Evolutionary conservation across 2,888 invertebrate species (phyloP).

Genomic region (Yponomeuta plumbellus): DNA sequence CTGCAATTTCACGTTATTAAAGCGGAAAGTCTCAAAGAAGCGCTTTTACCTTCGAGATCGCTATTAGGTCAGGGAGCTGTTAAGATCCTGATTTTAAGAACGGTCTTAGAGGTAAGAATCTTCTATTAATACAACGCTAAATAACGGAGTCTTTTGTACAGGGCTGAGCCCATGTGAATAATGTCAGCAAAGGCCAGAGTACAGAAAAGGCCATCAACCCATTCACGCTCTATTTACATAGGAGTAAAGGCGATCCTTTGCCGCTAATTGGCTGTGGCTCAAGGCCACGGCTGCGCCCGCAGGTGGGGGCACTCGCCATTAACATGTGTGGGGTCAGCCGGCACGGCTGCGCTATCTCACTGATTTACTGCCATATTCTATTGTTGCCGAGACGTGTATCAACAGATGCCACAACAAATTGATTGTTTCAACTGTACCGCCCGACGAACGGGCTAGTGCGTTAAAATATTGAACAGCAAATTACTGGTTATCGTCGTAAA

Average conservation of each 20-base stretch:
- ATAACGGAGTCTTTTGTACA: no score
- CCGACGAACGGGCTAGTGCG: not conserved
- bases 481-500: no score
- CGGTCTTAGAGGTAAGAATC: no score
- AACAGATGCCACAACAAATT: slow-evolving; percentile 53
- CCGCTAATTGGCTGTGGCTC: slow-evolving; percentile 30
- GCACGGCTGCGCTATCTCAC: slow-evolving; percentile 50
- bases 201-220: not conserved
- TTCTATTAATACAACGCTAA: no score
- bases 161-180: no score
- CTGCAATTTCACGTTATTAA: no score
- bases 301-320: slow-evolving; percentile 49
- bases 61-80: no score
- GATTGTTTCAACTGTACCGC: slow-evolving; percentile 3
- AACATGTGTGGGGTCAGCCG: slow-evolving; percentile 65
- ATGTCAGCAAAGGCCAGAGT: not conserved
- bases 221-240: not conserved
- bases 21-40: no score
- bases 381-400: slow-evolving; percentile 66
- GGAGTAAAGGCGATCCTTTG: slow-evolving; percentile 15
- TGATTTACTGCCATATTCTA: slow-evolving; percentile 72
- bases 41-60: no score
- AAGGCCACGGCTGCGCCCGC: slow-evolving; percentile 38
- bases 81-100: no score
- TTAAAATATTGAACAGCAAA: not conserved